Evolutionary conservation across 2,797 vertebrate genomes (phyloP).

Genomic region (Steatocranus sp.): DNA sequence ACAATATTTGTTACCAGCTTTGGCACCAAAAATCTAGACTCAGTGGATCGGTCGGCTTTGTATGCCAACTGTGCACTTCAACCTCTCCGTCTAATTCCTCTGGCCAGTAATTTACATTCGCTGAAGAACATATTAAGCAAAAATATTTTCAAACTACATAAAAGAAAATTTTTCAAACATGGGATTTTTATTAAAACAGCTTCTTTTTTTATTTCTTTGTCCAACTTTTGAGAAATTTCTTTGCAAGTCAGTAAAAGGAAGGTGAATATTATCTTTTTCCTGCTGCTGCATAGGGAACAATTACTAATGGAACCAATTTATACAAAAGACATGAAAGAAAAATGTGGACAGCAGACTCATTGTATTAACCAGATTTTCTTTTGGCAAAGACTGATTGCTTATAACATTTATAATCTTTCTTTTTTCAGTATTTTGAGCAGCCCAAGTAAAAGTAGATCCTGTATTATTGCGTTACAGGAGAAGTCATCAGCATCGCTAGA

Average conservation of each 20-base stretch:
- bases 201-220: background rate
- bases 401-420: background rate
- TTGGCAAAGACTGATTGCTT: background rate
- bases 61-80: background rate
- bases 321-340: background rate
- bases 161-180: accelerated
- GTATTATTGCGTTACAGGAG: background rate
- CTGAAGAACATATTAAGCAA: accelerated
- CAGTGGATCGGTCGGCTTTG: accelerated
- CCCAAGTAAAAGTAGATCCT: accelerated
- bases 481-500: background rate
- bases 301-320: background rate
- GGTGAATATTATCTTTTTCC: background rate
- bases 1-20: background rate
- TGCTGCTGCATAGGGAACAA: background rate
- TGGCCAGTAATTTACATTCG: accelerated
- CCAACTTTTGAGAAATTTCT: background rate
- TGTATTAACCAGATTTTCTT: background rate
- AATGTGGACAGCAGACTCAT: background rate
- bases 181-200: background rate
- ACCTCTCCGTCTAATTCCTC: background rate
- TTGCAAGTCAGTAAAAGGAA: background rate
- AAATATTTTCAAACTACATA: background rate
- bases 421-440: background rate
- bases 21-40: background rate